phyloP scores from a whole-genome alignment of 1,140 invertebrate genomes.

The Sitophilus oryzae region DNA sequence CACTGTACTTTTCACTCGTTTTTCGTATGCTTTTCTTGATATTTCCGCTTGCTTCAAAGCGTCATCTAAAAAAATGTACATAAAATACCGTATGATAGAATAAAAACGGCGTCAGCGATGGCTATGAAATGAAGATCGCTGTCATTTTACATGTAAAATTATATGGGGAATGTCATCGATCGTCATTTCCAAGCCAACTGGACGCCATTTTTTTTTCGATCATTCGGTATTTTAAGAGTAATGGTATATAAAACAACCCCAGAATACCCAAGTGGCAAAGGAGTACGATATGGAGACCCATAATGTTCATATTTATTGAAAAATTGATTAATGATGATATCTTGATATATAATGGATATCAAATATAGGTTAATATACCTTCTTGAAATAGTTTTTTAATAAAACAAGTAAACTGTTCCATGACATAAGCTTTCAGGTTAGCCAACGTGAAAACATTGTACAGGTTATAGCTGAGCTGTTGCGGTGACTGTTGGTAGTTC shows the following conservation, averaged over 20 bases:
- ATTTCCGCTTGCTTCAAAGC: no score
- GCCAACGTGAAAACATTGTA: conserved; percentile 68
- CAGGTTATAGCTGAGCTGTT: conserved; percentile 72
- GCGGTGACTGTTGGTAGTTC: conserved; percentile 59
- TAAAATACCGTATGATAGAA: no score
- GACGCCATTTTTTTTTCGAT: neutral
- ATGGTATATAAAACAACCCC: no score
- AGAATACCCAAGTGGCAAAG: neutral
- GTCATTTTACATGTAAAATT: no score
- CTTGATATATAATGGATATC: neutral
- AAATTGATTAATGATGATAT: neutral
- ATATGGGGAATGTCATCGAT: no score
- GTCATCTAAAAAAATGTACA: no score
- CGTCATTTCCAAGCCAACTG: no score
- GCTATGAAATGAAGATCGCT: no score
- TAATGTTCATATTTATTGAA: neutral
- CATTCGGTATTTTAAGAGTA: neutral
- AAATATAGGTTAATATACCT: no score
- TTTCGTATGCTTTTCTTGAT: conserved; percentile 2
- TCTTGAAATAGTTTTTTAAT: conserved; percentile 64
- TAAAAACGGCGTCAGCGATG: no score
- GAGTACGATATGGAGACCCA: neutral
- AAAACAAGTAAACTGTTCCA: conserved; percentile 80
- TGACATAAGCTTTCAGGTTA: conserved; percentile 73
- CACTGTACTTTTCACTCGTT: neutral